Conservation (phyloP, 2,888 invertebrate genomes). For the Suillia variegata region DNA sequence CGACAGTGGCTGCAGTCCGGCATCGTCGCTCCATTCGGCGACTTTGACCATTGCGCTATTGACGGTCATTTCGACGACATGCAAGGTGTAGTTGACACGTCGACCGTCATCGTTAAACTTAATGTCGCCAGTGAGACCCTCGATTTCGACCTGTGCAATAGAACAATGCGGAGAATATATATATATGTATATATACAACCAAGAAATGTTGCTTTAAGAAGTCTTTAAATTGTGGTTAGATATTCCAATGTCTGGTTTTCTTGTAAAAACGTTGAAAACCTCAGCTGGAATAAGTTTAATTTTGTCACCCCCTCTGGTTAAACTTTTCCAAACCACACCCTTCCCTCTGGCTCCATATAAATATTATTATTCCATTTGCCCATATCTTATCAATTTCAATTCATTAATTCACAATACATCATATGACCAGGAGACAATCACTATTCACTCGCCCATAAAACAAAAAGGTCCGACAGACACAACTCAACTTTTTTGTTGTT, state of each 20-base stretch:
- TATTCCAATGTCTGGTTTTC: no score
- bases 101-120: conserved; percentile 90
- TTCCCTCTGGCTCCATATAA: no score
- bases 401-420: neutral
- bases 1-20: conserved; percentile 75
- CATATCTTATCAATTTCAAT: neutral
- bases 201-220: no score
- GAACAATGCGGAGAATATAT: neutral
- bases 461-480: no score
- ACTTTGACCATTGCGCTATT: conserved; percentile 92
- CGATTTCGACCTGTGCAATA: conserved; percentile 78
- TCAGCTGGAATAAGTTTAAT: no score
- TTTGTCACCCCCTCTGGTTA: no score
- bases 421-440: neutral
- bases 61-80: conserved; percentile 92
- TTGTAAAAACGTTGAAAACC: no score
- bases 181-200: neutral
- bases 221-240: no score
- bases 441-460: no score
- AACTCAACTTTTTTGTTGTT: no score
- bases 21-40: conserved; percentile 85
- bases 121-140: conserved; percentile 89
- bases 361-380: no score
- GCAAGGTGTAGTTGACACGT: conserved; percentile 85
- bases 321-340: no score